Evolutionary conservation across 2,888 invertebrate genomes (phyloP).

Genomic region (Steromphala cineraria): DNA sequence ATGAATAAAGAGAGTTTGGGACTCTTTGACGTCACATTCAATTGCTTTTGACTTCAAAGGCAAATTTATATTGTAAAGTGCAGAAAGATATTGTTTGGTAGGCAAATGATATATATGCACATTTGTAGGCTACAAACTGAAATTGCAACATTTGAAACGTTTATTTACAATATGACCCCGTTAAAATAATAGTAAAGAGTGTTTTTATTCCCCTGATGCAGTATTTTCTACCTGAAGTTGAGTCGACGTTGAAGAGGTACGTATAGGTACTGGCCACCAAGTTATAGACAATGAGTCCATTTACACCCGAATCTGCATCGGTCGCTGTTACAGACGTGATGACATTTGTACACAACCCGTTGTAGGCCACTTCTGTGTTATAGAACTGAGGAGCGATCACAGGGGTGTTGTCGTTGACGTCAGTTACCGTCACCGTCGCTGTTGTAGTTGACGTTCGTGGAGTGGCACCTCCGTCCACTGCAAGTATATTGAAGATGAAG

Average conservation of each 20-base stretch:
- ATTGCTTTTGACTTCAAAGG: too few relatives aligned
- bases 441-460: conserved; percentile 90
- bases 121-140: too few relatives aligned
- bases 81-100: too few relatives aligned
- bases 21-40: too few relatives aligned
- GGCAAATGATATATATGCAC: too few relatives aligned
- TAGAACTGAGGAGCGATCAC: conserved; percentile 54
- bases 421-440: conserved; percentile 53
- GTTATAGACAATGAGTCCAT: conserved; percentile 53
- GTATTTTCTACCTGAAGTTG: conserved; percentile 41
- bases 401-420: conserved; percentile 63
- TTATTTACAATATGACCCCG: too few relatives aligned
- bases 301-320: conserved; percentile 60
- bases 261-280: conserved; percentile 41
- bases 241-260: conserved; percentile 50
- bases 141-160: too few relatives aligned
- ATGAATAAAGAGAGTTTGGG: too few relatives aligned
- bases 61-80: too few relatives aligned
- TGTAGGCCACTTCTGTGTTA: conserved; percentile 62
- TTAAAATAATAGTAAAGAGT: too few relatives aligned
- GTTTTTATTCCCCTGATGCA: too few relatives aligned
- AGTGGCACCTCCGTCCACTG: conserved; percentile 91
- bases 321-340: conserved; percentile 58
- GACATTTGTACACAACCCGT: conserved; percentile 49
- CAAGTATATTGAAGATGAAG: conserved; percentile 80